These are phyloP conservation scores for Toxostoma redivivum DNA, from an alignment of 2,113 vertebrate species.

Conservation along the genomic window DNA sequence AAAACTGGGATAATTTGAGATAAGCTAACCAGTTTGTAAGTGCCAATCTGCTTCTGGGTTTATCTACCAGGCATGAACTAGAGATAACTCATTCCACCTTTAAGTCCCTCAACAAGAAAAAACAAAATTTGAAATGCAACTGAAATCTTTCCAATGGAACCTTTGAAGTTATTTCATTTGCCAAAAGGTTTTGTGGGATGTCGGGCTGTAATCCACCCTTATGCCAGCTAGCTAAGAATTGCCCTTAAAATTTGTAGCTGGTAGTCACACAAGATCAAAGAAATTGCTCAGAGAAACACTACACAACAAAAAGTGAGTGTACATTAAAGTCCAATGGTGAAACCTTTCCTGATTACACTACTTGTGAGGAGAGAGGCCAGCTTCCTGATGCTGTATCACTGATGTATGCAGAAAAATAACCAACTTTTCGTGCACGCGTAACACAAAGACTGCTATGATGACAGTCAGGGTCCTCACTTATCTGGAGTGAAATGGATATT, in stretches of 20 bases:
- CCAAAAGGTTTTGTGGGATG: not conserved
- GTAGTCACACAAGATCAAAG: not conserved
- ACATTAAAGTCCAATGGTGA: not conserved
- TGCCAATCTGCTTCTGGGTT: not conserved
- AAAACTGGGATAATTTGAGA: not conserved
- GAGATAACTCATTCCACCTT: not conserved
- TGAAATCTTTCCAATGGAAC: not conserved
- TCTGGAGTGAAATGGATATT: not conserved
- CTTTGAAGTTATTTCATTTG: not conserved
- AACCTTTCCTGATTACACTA: not conserved
- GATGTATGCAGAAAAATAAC: not conserved
- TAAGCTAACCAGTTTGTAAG: not conserved
- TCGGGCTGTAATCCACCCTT: not conserved
- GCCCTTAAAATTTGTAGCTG: not conserved
- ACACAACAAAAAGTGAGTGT: not conserved
- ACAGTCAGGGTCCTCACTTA: not conserved
- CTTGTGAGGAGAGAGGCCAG: not conserved
- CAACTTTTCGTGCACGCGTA: accelerated
- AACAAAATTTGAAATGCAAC: not conserved
- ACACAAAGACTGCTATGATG: not conserved
- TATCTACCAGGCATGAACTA: not conserved
- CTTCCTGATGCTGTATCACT: not conserved
- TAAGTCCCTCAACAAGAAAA: not conserved
- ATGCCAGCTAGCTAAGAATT: not conserved
- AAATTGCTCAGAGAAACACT: not conserved